Percentiles rank a stretch among this genome's conserved stretches.
phyloP scores from a whole-genome alignment of 2,113 vertebrate species.

The Macrotis lagotis region DNA sequence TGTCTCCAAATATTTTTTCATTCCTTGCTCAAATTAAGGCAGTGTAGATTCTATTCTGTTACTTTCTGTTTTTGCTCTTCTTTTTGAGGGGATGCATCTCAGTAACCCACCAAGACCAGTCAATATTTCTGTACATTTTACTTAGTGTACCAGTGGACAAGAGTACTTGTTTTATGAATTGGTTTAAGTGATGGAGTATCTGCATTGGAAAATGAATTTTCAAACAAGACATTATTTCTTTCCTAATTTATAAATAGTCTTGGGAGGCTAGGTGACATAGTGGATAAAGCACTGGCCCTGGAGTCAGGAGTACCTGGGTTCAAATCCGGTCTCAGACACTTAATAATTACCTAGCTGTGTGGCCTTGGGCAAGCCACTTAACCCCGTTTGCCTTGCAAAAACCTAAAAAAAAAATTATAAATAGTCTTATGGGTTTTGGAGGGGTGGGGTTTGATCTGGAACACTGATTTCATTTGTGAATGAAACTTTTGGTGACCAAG shows the following conservation, averaged over 20 bases:
- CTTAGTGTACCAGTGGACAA: background rate
- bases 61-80: background rate
- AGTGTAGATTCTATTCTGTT: background rate
- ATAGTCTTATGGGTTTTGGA: no score
- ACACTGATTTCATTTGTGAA: background rate
- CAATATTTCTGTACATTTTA: background rate
- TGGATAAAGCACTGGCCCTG: no score
- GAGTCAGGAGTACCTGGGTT: no score
- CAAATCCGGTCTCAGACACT: no score
- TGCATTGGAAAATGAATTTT: background rate
- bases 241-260: background rate
- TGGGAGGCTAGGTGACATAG: no score
- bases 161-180: background rate
- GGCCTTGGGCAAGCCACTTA: no score
- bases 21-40: background rate
- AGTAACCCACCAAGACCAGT: background rate
- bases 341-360: no score
- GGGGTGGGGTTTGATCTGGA: background rate
- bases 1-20: background rate
- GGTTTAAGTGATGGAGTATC: background rate
- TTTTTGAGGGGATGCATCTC: background rate
- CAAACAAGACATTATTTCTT: background rate
- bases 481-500: background rate
- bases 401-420: no score
- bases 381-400: no score